Conservation (phyloP, 2,888 invertebrate genomes). For the Graphium colonna region DNA sequence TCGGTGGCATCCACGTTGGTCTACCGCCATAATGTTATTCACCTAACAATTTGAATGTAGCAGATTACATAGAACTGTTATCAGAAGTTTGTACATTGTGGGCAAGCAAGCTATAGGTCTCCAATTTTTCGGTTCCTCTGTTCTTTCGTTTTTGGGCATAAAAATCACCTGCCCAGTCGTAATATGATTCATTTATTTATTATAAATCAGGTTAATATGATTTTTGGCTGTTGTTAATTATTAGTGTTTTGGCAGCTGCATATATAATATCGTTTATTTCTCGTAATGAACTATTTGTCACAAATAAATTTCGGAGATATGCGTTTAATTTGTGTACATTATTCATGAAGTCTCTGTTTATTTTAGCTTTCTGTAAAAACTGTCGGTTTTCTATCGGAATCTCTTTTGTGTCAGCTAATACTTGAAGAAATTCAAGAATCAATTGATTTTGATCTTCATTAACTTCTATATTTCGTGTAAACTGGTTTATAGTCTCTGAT, state of each 20-base stretch:
- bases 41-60: slow-evolving; percentile 10
- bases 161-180: slow-evolving; percentile 16
- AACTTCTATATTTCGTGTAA: no score
- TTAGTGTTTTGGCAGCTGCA: slow-evolving; percentile 4
- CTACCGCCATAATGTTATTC: slow-evolving; percentile 14
- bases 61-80: slow-evolving; percentile 12
- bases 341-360: no score
- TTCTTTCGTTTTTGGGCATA: slow-evolving; percentile 12
- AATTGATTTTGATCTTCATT: no score
- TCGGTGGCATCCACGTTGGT: slow-evolving; percentile 22
- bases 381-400: no score
- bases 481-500: no score
- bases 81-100: slow-evolving; percentile 22
- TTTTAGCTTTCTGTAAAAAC: no score
- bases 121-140: slow-evolving; percentile 13
- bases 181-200: no score
- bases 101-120: slow-evolving; percentile 21
- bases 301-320: no score
- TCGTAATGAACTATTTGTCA: neutral
- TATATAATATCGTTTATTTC: slow-evolving; percentile 5
- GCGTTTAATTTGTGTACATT: no score
- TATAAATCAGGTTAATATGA: neutral
- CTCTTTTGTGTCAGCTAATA: no score
- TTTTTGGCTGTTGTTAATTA: slow-evolving; percentile 2
- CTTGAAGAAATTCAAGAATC: no score